Evolutionary conservation across 2,797 vertebrate genomes (phyloP), one percentile per base, ranked within the genome.

Genomic region (Esox masquinongy): DNA sequence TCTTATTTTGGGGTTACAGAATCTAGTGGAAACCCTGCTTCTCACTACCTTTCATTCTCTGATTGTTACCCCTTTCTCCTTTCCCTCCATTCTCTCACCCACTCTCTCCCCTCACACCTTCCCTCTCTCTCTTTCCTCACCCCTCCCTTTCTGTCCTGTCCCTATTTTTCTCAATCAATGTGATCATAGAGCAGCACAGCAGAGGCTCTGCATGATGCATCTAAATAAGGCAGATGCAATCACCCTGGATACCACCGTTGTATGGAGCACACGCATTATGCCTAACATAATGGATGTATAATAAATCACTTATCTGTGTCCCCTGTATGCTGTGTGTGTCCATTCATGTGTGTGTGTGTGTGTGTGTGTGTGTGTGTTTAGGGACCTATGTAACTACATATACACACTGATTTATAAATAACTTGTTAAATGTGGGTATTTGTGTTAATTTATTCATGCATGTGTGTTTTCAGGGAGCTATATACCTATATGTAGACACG

Each of bases 181-280:
- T 70, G 43, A 68, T 70, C n/a, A 24, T 49, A 59, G 8, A 24
- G 36, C 22, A 24, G 39, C 19, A 39, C 19, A 26, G 50, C 6
- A 26, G 49, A 50, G 29, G 29, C 6, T 14, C 9, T 19, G 49
- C 3, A 24, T 72, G 70, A 56, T 53, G 70, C 49, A 36, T 16
- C 22, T 29, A 16, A 24, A 22, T n/a, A 14, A 9, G 34, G 67
- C 36, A 79, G 80, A 80, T 77, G 24, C 63, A 81, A 80, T 81
- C 80, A 75, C 82, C 80, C 75, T 82, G 70, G 77, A 82, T 74
- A 77, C 77, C 22, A 47, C 63, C 72, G 78, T 78, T 80, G 82
- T 79, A 85, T 74, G 78, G 75, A 83, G 73, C 69, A 34, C 68
- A 71, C 49, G n/a, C 70, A 78, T 74, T 77, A 76, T 77, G 70